Conservation (phyloP, 2,113 vertebrate genomes). For the Ctenodactylus gundi region DNA sequence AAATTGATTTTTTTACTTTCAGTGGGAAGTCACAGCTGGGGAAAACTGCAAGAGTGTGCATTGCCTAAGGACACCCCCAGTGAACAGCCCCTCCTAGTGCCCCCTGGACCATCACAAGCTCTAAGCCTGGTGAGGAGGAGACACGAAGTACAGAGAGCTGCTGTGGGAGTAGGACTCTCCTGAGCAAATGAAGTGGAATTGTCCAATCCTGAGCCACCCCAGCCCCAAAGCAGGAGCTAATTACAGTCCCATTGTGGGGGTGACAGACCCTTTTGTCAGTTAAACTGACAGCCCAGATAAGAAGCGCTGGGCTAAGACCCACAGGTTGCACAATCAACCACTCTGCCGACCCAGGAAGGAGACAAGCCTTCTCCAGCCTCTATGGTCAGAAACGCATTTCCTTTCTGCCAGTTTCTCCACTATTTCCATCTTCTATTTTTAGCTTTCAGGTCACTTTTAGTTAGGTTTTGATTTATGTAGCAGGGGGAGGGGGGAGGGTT, state of each 20-base stretch:
- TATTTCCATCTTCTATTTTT: constrained; percentile 42
- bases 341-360: neutral
- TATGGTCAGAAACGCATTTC: constrained; percentile 56
- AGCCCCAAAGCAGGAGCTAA: neutral
- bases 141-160: accelerated
- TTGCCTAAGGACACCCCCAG: accelerated
- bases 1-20: neutral
- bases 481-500: neutral
- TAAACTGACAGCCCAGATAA: constrained; percentile 65
- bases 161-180: neutral
- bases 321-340: constrained; percentile 64
- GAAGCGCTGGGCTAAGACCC: neutral
- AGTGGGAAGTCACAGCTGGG: neutral
- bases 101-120: accelerated
- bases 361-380: neutral
- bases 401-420: neutral
- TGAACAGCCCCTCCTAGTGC: neutral
- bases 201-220: accelerated
- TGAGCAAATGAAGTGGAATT: neutral
- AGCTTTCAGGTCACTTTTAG: constrained; percentile 23
- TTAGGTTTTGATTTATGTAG: neutral
- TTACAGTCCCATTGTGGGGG: neutral
- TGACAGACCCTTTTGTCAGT: constrained; percentile 23
- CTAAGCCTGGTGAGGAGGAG: neutral
- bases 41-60: accelerated